Conservation (phyloP, 1,140 invertebrate genomes). For the Stegodyphus mimosarum region DNA sequence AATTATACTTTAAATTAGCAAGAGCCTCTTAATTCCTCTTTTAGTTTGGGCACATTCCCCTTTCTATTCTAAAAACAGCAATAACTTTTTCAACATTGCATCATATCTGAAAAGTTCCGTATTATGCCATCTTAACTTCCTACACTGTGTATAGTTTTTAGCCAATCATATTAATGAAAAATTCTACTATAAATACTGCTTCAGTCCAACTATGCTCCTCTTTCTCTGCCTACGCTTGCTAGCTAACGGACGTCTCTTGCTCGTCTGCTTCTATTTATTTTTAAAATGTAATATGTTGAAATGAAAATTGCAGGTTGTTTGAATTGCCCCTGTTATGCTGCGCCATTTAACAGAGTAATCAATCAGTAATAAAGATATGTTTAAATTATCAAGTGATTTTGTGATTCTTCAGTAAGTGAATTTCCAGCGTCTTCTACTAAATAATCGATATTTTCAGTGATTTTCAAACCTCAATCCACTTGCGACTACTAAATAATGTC, state of each 20-base stretch:
- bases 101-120: too few species aligned
- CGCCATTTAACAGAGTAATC: background rate
- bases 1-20: background rate
- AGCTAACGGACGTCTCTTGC: background rate
- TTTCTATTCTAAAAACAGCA: background rate
- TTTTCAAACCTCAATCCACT: background rate
- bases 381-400: too few species aligned
- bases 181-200: too few species aligned
- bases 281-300: background rate
- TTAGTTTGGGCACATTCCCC: background rate
- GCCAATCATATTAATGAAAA: too few species aligned
- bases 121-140: too few species aligned
- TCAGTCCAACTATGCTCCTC: too few species aligned
- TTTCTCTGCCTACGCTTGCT: too few species aligned
- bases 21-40: background rate
- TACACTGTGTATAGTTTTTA: too few species aligned
- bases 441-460: background rate
- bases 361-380: too few species aligned
- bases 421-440: background rate
- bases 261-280: background rate
- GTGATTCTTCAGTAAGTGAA: too few species aligned
- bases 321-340: background rate
- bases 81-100: too few species aligned
- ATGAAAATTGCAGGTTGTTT: background rate
- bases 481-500: background rate